phyloP scores from a whole-genome alignment of 2,113 vertebrate genomes.

The Epinephelus cyanopodus region DNA sequence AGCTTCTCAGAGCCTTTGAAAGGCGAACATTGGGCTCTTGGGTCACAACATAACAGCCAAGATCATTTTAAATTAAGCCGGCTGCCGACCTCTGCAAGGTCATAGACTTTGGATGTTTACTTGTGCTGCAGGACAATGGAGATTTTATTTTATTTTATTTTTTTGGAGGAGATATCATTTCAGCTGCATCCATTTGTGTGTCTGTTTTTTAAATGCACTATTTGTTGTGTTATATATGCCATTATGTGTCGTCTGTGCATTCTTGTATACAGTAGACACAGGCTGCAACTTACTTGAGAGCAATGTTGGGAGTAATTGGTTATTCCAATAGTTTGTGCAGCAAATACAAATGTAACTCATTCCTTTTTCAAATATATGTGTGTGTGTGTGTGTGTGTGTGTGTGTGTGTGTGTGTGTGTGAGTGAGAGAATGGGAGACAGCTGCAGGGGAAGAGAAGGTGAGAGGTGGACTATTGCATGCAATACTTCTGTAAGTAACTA shows the following conservation, averaged over 20 bases:
- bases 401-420: too few species aligned
- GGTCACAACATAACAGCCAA: conserved; percentile 32
- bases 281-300: too few species aligned
- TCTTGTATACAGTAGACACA: background rate
- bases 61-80: conserved; percentile 28
- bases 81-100: conserved; percentile 47
- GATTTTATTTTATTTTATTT: background rate
- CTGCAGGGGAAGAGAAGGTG: too few species aligned
- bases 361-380: too few species aligned
- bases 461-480: too few species aligned
- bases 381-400: too few species aligned
- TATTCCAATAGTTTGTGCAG: too few species aligned
- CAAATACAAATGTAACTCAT: too few species aligned
- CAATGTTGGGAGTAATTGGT: too few species aligned
- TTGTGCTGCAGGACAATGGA: conserved; percentile 16
- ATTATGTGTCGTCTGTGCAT: background rate
- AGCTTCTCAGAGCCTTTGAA: conserved; percentile 42
- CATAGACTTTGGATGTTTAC: conserved; percentile 41
- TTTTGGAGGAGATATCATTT: background rate
- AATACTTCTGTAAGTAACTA: too few species aligned
- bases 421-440: too few species aligned
- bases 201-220: background rate
- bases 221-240: background rate
- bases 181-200: background rate
- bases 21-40: conserved; percentile 47